Conservation (phyloP, 1,140 invertebrate genomes). For the Ridgeia piscesae region DNA sequence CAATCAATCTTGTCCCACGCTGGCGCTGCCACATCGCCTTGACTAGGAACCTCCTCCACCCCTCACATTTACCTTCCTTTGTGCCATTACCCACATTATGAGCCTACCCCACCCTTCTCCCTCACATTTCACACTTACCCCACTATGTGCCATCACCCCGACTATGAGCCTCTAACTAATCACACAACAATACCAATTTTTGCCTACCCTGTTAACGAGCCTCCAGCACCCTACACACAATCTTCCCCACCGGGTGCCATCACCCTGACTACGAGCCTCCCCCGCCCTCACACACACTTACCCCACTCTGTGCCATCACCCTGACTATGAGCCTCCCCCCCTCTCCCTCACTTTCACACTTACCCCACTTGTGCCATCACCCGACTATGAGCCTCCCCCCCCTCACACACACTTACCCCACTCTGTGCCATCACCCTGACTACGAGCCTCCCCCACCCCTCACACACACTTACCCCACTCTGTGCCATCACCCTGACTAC, state of each 20-base stretch:
- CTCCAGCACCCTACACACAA: no score
- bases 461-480: constrained; percentile 49
- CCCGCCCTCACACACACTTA: constrained; percentile 62
- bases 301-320: constrained; percentile 82
- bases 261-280: constrained; percentile 60
- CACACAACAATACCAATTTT: no score
- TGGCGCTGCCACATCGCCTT: constrained; percentile 73
- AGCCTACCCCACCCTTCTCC: constrained; percentile 55
- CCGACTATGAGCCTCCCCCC: constrained; percentile 12
- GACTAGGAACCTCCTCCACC: constrained; percentile 55
- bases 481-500: no score
- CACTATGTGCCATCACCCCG: constrained; percentile 73
- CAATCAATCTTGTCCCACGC: constrained; percentile 65
- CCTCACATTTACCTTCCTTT: constrained; percentile 65
- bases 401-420: no score
- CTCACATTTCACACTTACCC: constrained; percentile 47
- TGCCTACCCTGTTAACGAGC: no score
- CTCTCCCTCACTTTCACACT: no score
- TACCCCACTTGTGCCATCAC: constrained; percentile 72
- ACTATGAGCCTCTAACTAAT: constrained; percentile 55
- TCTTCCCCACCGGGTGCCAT: constrained; percentile 75
- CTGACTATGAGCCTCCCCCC: constrained; percentile 93
- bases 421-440: constrained; percentile 28
- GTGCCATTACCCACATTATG: constrained; percentile 68
- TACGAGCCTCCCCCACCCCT: constrained; percentile 19